Evolutionary conservation across 2,113 vertebrate species (phyloP), one percentile per base, ranked within the genome.

Genomic region (Chloebia gouldiae): DNA sequence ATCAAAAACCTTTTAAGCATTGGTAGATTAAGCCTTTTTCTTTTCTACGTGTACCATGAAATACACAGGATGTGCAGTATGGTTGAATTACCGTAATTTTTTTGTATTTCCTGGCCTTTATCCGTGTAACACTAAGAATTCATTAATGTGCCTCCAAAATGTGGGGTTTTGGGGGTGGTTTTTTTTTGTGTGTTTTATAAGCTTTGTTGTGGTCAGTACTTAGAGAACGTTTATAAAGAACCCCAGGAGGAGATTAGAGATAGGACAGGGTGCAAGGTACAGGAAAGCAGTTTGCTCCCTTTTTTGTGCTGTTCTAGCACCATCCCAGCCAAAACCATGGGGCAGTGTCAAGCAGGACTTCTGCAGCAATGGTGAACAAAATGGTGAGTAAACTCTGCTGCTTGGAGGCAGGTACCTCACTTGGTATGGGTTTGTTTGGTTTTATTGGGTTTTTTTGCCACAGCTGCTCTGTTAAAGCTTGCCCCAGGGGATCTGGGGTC

Each of bases 201-300:
- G 69, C 27, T 78, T 73, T 91, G 51, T 86, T 79, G 31, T 40
- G 53, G 25, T 88, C 25, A 66, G 40, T 56, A 49, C 23, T 76
- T 49, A 78, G 39, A 88, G 76, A 75, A 75, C 40, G 71, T 93
- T 90, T 93, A 92, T 94, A 93, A 95, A 81, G 51, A 45, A 22
- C 44, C 28, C 10, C 15, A 28, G 80, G 40, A 73, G 47, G 66
- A 90, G 44, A 53, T 49, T 49, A 86, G 56, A 64, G 49, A 28
- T 33, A 65, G 83, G n/a, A 30, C 25, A 37, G 20, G 33, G 39
- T 83, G 27, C 0, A 4, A 83, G 68, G 56, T 71, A 42, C 40
- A 45, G 44, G 75, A 44, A 39, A 59, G 33, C 40, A 27, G 31
- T 44, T 86, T 53, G 39, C 49, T 86, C 39, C 19, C 20, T 51